Conservation (phyloP, 2,888 invertebrate species). For the Dicyrtoma fusca region DNA sequence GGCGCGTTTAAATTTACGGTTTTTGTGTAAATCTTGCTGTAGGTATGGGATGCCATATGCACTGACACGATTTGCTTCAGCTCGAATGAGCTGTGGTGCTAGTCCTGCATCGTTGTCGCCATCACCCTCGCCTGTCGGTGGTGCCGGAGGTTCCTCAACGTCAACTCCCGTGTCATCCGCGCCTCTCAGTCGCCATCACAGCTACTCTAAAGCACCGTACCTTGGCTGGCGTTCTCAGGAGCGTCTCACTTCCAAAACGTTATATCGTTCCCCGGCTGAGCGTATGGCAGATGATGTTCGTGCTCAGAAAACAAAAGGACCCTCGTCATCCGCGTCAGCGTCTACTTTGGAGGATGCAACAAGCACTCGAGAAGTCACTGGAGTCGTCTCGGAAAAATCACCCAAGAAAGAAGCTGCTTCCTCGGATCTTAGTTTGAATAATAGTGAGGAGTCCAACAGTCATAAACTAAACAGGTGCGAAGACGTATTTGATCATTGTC, state of each 20-base stretch:
- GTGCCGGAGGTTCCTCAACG: conserved; percentile 49
- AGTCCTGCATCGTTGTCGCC: conserved; percentile 55
- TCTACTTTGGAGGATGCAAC: conserved; percentile 10
- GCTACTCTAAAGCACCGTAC: conserved; percentile 82
- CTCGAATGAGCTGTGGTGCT: conserved; percentile 55
- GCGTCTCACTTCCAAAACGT: conserved; percentile 66
- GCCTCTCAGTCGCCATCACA: conserved; percentile 49
- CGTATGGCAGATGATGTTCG: conserved; percentile 83
- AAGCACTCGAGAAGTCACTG: not conserved
- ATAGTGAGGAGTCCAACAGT: conserved; percentile 54
- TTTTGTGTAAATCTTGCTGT: conserved; percentile 17
- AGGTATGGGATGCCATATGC: conserved; percentile 56
- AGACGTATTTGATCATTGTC: not conserved
- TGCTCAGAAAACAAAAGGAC: conserved; percentile 57
- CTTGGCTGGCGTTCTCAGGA: conserved; percentile 88
- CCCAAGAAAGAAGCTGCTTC: conserved; percentile 41
- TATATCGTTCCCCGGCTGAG: conserved; percentile 60
- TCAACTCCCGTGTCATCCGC: conserved; percentile 54
- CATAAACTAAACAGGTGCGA: conserved; percentile 54
- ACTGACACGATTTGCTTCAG: conserved; percentile 50
- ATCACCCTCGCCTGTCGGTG: conserved; percentile 55
- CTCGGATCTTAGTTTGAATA: conserved; percentile 55
- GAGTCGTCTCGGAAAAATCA: conserved; percentile 29
- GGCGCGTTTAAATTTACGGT: not conserved
- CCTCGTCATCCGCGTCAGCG: conserved; percentile 24